phyloP scores from a whole-genome alignment of 2,888 invertebrate genomes.

The Lordiphosa andalusiaca region DNA sequence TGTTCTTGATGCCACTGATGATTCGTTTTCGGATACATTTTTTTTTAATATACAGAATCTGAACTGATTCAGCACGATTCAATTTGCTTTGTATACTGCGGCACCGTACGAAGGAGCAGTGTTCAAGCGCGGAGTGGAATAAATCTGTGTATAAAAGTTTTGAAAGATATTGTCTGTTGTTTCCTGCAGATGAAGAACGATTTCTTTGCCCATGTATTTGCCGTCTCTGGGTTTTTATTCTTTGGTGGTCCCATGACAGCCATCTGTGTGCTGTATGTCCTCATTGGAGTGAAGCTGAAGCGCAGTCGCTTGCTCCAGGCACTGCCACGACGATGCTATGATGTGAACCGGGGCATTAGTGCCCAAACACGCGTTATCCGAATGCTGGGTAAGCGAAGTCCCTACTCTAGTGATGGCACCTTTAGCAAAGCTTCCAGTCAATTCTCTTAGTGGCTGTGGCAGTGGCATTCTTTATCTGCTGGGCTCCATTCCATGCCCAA shows the following conservation, averaged over 20 bases:
- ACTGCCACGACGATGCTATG: constrained; percentile 81
- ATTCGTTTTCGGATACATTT: too few relatives aligned
- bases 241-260: constrained; percentile 93
- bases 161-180: neutral
- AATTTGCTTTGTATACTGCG: too few relatives aligned
- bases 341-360: constrained; percentile 82
- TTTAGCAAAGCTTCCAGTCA: neutral
- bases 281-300: constrained; percentile 87
- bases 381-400: constrained; percentile 84
- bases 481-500: constrained; percentile 96
- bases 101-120: too few relatives aligned
- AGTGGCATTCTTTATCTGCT: constrained; percentile 90
- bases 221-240: constrained; percentile 90
- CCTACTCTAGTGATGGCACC: neutral
- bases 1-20: too few relatives aligned
- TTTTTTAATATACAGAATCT: too few relatives aligned
- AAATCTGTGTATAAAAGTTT: too few relatives aligned
- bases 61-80: too few relatives aligned
- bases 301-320: constrained; percentile 84
- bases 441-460: constrained; percentile 89
- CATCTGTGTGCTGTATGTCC: constrained; percentile 89
- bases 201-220: constrained; percentile 86
- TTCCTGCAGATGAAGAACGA: constrained; percentile 77
- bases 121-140: too few relatives aligned
- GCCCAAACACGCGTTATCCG: constrained; percentile 87